Conservation (phyloP, 2,113 vertebrate species). For the Perca flavescens region DNA sequence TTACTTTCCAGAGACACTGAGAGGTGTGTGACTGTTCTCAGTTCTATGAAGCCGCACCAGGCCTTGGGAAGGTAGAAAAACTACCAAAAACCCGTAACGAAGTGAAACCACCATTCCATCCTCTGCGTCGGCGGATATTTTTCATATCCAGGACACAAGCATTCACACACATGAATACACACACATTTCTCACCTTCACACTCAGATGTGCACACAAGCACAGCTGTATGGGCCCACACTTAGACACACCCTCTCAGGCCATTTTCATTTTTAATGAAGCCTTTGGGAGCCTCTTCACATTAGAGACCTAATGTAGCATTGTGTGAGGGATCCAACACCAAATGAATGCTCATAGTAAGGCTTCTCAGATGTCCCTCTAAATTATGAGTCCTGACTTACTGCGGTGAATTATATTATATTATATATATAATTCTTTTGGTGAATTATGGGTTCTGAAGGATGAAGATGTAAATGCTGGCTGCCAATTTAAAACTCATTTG, state of each 20-base stretch:
- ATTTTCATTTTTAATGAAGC: conserved; percentile 81
- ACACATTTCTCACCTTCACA: conserved; percentile 49
- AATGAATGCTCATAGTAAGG: conserved; percentile 42
- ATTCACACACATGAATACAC: not conserved
- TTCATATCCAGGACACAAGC: conserved; percentile 28
- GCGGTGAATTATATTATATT: conserved; percentile 15
- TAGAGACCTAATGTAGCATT: conserved; percentile 80
- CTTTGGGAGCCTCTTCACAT: conserved; percentile 74
- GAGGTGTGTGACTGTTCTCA: conserved; percentile 34
- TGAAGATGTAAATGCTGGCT: not conserved
- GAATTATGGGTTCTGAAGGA: conserved; percentile 18
- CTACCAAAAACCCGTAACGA: conserved; percentile 15
- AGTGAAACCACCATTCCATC: conserved; percentile 57
- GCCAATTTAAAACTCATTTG: not conserved
- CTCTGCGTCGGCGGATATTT: conserved; percentile 56
- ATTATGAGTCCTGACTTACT: conserved; percentile 47
- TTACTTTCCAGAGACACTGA: not conserved
- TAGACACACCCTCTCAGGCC: conserved; percentile 56
- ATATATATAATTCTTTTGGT: not conserved
- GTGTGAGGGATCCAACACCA: conserved; percentile 45
- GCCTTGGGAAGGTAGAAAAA: conserved; percentile 40
- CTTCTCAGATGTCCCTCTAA: conserved; percentile 48
- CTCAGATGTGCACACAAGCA: conserved; percentile 25
- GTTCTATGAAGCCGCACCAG: conserved; percentile 37
- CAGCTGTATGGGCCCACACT: conserved; percentile 33